A percentile compares a stretch with the other conserved stretches of the same genome.
Conservation (phyloP, 2,113 vertebrate species). For the Morone saxatilis region DNA sequence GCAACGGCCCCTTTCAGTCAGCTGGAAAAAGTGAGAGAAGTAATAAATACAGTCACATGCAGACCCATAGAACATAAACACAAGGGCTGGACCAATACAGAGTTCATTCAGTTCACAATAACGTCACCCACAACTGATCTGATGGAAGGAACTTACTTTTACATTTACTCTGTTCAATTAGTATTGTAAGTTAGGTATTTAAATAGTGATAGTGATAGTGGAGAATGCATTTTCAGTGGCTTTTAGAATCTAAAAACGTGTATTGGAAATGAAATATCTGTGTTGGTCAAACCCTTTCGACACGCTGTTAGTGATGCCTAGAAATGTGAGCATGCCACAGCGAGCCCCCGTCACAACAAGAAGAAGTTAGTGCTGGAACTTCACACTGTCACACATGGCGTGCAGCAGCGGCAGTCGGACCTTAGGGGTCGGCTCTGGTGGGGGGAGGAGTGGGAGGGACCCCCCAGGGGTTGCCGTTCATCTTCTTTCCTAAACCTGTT, state of each 20-base stretch:
- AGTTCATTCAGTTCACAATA: not conserved
- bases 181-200: not conserved
- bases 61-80: not conserved
- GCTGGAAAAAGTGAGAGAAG: not conserved
- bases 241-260: not conserved
- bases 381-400: not conserved
- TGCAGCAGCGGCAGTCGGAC: slow-evolving; percentile 47
- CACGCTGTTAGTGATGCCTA: slow-evolving; percentile 10
- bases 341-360: not conserved
- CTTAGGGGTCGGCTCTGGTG: slow-evolving; percentile 64
- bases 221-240: not conserved
- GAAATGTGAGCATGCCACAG: not conserved
- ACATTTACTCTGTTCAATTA: not conserved
- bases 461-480: slow-evolving; percentile 47
- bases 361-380: not conserved
- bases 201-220: not conserved
- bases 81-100: not conserved
- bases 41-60: not conserved
- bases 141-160: not conserved
- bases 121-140: not conserved
- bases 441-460: slow-evolving; percentile 46
- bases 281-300: not conserved
- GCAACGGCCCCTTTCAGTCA: not conserved
- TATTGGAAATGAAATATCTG: not conserved
- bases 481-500: slow-evolving; percentile 66